Conservation (phyloP, 2,888 invertebrate genomes). For the Nomada goodeniana region DNA sequence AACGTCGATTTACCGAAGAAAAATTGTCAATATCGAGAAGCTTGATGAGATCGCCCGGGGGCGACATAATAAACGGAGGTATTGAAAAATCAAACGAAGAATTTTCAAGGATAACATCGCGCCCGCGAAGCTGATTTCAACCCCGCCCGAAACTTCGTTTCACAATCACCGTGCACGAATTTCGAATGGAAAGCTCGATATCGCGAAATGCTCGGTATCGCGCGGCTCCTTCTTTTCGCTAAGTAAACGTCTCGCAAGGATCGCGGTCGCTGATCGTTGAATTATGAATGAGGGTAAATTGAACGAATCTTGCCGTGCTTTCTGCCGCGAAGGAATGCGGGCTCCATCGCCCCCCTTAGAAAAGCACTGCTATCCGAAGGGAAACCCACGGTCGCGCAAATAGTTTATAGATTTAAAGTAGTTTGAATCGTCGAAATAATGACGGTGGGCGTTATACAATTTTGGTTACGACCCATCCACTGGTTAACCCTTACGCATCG, state of each 20-base stretch:
- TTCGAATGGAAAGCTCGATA: slow-evolving; percentile 1
- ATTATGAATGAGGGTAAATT: slow-evolving; percentile 46
- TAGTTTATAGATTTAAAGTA: too few species aligned
- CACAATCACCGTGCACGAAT: slow-evolving; percentile 30
- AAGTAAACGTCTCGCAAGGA: slow-evolving; percentile 42
- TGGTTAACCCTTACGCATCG: background rate
- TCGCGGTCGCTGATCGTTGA: slow-evolving; percentile 32
- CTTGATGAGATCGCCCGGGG: background rate
- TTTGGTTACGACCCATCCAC: background rate
- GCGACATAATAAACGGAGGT: background rate
- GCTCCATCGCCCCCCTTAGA: background rate
- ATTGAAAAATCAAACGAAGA: background rate
- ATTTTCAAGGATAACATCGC: background rate
- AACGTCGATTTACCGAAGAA: too few species aligned
- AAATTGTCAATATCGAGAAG: too few species aligned
- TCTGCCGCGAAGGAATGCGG: slow-evolving; percentile 17
- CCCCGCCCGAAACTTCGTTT: slow-evolving; percentile 6
- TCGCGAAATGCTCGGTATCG: slow-evolving; percentile 21
- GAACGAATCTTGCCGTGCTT: slow-evolving; percentile 38
- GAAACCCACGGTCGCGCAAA: background rate
- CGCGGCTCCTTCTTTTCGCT: slow-evolving; percentile 13
- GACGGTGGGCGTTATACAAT: background rate
- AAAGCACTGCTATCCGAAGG: slow-evolving; percentile 21
- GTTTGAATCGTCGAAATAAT: too few species aligned
- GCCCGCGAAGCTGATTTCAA: background rate